A percentile compares a stretch with the other conserved stretches of the same genome.
These are phyloP conservation scores for Fistularia tabacaria DNA, from an alignment of 2,797 vertebrate genomes.

Conservation along the genomic window DNA sequence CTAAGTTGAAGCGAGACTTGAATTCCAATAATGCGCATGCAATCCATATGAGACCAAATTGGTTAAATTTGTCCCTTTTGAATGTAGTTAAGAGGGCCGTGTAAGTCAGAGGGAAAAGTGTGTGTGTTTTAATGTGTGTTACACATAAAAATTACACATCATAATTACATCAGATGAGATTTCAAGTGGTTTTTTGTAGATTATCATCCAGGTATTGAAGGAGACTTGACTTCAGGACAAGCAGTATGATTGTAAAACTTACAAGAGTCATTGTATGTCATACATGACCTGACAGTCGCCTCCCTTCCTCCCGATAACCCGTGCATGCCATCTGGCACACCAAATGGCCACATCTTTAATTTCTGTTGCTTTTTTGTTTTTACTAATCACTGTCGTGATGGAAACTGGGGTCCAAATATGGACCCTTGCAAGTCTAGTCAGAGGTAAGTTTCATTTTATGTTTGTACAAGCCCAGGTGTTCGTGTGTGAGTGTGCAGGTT, in stretches of 20 bases:
- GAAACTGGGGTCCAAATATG: constrained; percentile 63
- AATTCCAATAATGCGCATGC: too few species aligned
- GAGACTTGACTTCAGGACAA: too few species aligned
- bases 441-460: constrained; percentile 73
- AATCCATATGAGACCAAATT: too few species aligned
- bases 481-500: constrained; percentile 23
- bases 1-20: background rate
- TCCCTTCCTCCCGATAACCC: background rate
- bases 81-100: too few species aligned
- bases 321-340: constrained; percentile 37
- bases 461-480: constrained; percentile 39
- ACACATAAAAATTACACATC: too few species aligned
- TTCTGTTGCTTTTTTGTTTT: constrained; percentile 64
- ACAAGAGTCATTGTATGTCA: background rate
- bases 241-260: too few species aligned
- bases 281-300: background rate
- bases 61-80: too few species aligned
- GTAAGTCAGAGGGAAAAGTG: too few species aligned
- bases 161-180: too few species aligned
- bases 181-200: too few species aligned
- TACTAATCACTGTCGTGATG: constrained; percentile 65
- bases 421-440: constrained; percentile 63
- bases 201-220: too few species aligned
- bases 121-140: too few species aligned
- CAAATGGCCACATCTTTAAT: constrained; percentile 53